Base-by-base conservation (phyloP, 1,140 invertebrate species). In the Neoseiulus cucumeris region DNA sequence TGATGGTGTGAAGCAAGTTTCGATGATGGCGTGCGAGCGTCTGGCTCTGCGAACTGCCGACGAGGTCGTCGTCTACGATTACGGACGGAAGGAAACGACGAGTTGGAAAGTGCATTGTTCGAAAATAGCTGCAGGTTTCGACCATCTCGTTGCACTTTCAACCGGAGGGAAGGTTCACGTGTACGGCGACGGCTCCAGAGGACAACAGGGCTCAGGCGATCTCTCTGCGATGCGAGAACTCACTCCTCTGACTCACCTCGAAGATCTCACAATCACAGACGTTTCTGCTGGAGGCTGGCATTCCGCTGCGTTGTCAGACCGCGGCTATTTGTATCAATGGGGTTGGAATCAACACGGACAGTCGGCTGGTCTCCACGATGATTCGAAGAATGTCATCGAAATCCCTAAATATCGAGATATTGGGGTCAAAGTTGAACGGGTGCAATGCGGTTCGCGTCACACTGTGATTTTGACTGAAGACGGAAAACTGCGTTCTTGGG, bases 271-370 rank as follows among this genome's bases (percentile, higher is more conserved):
- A 1, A 59, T 59, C 22, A 33, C 22, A 14, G 17, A 59, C 6
- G 22, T 59, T n/a, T 25, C 51, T 20, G 51, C 51, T 59, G 51
- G 51, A 4, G 51, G 51, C 4, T 59, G 51, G 51, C 51, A 59
- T 25, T 18, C 14, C 4, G 14, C 51, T 14, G 51, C 51, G 12
- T 17, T 59, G 1, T 59, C 51, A 1, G 25, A 25, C 14, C 51
- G 51, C 17, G 51, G 51, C 14, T 25, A 29, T 25, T 6, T 59
- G 1, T 59, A 59, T 9, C 51, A 59, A 33, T 59, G 51, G 51
- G 51, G 51, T 17, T 59, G 51, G 51, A 59, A 59, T 59, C 51
- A 59, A 20, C 51, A 59, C 22, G 14, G 22, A 6, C 51, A 59
- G 22, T 17, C 17, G 17, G 51, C 1, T 14, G 51, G 51, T 4